Base-by-base conservation (phyloP, 2,888 invertebrate genomes). In the Lottia gigantea region DNA sequence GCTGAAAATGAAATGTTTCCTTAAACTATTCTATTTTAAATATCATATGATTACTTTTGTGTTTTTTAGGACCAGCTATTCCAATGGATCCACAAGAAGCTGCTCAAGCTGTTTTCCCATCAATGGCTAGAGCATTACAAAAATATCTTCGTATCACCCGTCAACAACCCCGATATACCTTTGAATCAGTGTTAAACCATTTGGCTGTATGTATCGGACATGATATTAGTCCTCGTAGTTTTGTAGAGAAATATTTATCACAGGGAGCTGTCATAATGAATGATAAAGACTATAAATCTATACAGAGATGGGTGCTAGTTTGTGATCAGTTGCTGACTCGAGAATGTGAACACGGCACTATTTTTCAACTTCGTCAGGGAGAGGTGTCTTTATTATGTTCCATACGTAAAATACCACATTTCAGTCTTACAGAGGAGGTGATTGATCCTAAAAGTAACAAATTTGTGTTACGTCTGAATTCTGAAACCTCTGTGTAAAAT, bases 81-180 rank as follows among this genome's bases (percentile, higher is more conserved):
- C 94, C 95, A 0, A 93, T 99, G 91, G 96, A 97, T 85, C 94
- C 98, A 0, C 93, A 95, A 82, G 98, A 98, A 90, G 98, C 98
- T 4, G 98, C 98, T 0, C 96, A 97, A 88, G 96, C 98, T 0
- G 96, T 99, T 70, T 98, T 99, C 87, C 98, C 98, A 1, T 96
- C 97, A 11, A 93, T 99, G 91, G 96, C 98, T 0, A 92, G 97
- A 71, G 95, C 98, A 1, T 90, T 99, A 76, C 98, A 98, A 90
- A 98, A 99, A 89, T 99, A 95, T 89, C 91, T 99, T 72, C 92
- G 98, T 14, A 94, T 97, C 2, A 99, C 98, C 0, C 90, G 98
- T 0, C 98, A 98, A 87, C 98, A 98, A 88, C 97, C 98, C 0
- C 91, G 96, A 69, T 97, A 98, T 89, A 95, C 96, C 0, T 96